Conservation (phyloP, 2,797 vertebrate genomes). For the Vireo griseus region DNA sequence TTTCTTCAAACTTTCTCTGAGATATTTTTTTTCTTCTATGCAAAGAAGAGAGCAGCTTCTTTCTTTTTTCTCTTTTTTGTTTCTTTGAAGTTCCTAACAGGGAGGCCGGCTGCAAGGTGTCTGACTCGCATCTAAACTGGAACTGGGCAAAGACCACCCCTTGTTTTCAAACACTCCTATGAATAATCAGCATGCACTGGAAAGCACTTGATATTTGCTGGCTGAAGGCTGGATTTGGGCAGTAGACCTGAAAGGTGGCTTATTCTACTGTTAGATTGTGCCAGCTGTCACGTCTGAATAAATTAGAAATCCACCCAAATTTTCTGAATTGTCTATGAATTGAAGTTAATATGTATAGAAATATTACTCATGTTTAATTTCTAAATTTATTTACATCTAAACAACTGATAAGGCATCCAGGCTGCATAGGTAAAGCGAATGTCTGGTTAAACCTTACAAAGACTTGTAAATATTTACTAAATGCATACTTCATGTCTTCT, state of each 20-base stretch:
- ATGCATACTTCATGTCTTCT: background rate
- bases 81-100: background rate
- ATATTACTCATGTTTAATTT: background rate
- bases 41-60: background rate
- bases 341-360: background rate
- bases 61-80: background rate
- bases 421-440: background rate
- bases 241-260: constrained; percentile 22
- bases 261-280: background rate
- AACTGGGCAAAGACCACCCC: background rate
- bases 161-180: background rate
- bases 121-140: background rate
- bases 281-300: background rate
- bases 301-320: background rate
- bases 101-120: background rate
- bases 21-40: background rate
- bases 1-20: background rate
- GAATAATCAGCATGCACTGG: background rate
- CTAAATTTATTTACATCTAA: background rate
- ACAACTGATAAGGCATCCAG: background rate
- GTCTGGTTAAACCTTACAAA: background rate
- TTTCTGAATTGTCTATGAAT: background rate
- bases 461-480: background rate
- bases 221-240: constrained; percentile 8
- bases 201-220: background rate